Evolutionary conservation across 2,113 vertebrate species (phyloP).

Genomic region (Gavialis gangeticus): DNA sequence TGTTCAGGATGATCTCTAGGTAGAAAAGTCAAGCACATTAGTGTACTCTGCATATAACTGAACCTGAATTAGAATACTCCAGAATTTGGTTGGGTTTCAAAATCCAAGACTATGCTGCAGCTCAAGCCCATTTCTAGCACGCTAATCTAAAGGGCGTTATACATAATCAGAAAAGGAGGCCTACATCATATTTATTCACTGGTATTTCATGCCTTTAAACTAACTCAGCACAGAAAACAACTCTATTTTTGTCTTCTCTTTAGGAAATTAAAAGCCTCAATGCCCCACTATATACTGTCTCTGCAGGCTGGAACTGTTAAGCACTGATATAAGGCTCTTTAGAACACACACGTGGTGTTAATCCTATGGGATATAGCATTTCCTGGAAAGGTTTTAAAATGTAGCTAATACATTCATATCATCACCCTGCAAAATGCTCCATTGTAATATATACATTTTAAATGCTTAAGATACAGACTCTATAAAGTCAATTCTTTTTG

Average conservation of each 20-base stretch:
- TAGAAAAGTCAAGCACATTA: not conserved
- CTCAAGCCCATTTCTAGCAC: not conserved
- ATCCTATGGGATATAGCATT: accelerated
- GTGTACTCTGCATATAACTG: accelerated
- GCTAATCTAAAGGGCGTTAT: not conserved
- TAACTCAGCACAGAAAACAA: not conserved
- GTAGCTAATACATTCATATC: accelerated
- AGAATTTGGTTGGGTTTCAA: not conserved
- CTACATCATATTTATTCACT: not conserved
- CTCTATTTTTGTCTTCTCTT: not conserved
- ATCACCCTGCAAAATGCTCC: not conserved
- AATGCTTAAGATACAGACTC: not conserved
- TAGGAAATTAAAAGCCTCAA: not conserved
- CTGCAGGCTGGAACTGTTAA: not conserved
- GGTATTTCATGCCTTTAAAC: not conserved
- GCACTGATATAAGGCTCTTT: not conserved
- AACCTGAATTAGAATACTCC: not conserved
- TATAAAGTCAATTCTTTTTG: not conserved
- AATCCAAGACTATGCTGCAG: not conserved
- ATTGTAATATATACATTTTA: not conserved
- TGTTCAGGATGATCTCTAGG: not conserved
- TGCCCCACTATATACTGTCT: not conserved
- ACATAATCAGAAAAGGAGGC: not conserved
- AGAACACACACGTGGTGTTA: not conserved
- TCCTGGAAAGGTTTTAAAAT: not conserved